These are phyloP conservation scores for Pantelozetes paolii DNA, from an alignment of 2,888 invertebrate species.

Conservation along the genomic window DNA sequence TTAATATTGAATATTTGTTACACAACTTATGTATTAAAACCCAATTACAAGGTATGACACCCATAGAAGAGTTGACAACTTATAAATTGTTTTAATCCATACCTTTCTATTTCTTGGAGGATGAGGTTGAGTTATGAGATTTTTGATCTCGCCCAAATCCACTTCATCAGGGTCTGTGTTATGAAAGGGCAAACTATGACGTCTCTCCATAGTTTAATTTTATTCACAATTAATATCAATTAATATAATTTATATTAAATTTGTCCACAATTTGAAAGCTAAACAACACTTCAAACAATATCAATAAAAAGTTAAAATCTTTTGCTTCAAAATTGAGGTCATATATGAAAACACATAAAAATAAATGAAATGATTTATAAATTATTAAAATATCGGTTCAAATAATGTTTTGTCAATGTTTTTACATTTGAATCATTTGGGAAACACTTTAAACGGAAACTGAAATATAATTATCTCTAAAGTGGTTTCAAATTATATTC, in stretches of 20 bases:
- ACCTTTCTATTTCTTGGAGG: conserved; percentile 26
- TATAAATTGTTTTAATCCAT: neutral
- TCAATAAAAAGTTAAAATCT: too few species aligned
- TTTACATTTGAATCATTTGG: neutral
- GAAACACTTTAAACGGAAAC: neutral
- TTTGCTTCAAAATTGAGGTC: too few species aligned
- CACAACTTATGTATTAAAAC: too few species aligned
- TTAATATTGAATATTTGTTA: too few species aligned
- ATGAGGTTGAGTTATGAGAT: neutral
- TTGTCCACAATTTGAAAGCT: too few species aligned
- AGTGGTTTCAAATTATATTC: neutral
- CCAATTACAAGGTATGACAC: too few species aligned
- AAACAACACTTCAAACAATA: too few species aligned
- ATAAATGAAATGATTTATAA: too few species aligned
- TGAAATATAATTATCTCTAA: neutral
- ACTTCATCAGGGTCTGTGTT: neutral
- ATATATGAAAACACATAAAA: too few species aligned
- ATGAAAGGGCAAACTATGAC: conserved; percentile 23
- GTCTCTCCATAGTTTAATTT: conserved; percentile 12
- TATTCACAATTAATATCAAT: neutral
- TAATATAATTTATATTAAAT: too few species aligned
- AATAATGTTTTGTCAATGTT: neutral
- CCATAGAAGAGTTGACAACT: too few species aligned
- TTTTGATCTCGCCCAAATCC: conserved; percentile 1
- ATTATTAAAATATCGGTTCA: neutral